phyloP scores from a whole-genome alignment of 2,797 vertebrate genomes.

The Graptemys geographica region DNA sequence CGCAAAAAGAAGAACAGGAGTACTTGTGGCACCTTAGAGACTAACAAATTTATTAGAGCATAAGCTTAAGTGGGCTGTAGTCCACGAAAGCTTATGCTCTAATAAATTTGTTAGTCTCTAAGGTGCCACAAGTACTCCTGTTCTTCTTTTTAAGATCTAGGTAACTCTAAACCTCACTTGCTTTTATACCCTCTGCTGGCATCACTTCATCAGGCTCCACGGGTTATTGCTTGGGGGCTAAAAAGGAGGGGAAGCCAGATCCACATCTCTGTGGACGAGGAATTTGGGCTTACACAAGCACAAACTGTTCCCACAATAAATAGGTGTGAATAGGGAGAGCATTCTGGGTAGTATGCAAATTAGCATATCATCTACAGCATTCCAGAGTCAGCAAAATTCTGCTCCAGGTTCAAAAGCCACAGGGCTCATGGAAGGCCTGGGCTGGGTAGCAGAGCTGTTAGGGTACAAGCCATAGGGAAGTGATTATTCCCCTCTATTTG shows the following conservation, averaged over 20 bases:
- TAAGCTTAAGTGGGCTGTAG: no score
- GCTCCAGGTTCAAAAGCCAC: not conserved
- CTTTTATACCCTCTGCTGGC: not conserved
- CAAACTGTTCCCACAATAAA: not conserved
- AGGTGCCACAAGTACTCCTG: no score
- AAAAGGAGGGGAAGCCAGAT: no score
- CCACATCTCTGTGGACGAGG: not conserved
- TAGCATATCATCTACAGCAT: not conserved
- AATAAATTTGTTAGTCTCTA: no score
- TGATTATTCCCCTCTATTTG: no score
- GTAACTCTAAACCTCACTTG: not conserved
- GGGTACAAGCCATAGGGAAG: not conserved
- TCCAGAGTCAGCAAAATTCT: not conserved
- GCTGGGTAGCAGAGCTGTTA: not conserved
- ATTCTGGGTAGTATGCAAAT: not conserved
- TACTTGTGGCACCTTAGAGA: no score
- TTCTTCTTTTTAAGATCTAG: not conserved
- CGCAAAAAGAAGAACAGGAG: no score
- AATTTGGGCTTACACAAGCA: not conserved
- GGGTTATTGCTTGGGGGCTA: not conserved
- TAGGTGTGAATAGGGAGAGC: not conserved
- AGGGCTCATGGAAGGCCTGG: not conserved
- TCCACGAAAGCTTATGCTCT: no score
- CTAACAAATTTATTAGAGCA: no score
- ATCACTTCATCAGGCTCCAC: no score